Evolutionary conservation across 2,113 vertebrate species (phyloP).

Genomic region (Riparia riparia): DNA sequence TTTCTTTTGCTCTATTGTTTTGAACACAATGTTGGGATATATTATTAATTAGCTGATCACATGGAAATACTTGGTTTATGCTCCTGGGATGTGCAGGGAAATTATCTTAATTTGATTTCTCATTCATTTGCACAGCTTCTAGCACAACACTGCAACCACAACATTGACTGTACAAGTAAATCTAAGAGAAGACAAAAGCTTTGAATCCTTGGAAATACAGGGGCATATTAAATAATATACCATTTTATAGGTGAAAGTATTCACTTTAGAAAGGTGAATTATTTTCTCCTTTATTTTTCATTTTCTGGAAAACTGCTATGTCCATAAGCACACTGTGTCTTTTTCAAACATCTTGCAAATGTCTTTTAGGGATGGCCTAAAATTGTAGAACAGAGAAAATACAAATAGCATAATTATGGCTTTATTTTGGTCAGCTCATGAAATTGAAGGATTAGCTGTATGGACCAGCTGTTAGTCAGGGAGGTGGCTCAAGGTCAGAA

Average conservation of each 20-base stretch:
- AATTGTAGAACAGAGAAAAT: conserved; percentile 49
- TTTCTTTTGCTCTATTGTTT: not conserved
- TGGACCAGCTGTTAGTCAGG: not conserved
- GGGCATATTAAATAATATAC: not conserved
- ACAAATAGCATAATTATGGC: conserved; percentile 55
- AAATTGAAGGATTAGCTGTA: conserved; percentile 65
- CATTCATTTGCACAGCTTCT: not conserved
- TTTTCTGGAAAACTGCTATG: not conserved
- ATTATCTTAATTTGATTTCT: not conserved
- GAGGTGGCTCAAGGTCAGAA: conserved; percentile 52
- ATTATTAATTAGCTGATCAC: not conserved
- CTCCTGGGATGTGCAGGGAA: not conserved
- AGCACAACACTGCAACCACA: not conserved
- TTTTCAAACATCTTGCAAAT: conserved; percentile 27
- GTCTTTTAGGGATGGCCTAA: conserved; percentile 19
- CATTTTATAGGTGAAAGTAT: not conserved
- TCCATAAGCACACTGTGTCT: not conserved
- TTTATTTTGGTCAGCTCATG: conserved; percentile 23
- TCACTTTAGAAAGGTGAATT: not conserved
- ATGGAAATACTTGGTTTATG: not conserved
- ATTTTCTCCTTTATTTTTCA: not conserved
- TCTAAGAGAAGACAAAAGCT: not conserved
- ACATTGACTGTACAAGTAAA: not conserved
- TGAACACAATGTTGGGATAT: not conserved
- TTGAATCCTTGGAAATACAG: not conserved